A percentile compares a stretch with the other conserved stretches of the same genome.
Conservation (phyloP, 2,113 vertebrate genomes). For the cattle (Bos taurus) region ARS-UCD2.0 NC_037338.1:79754001-79754500, state of each 20-base stretch:
- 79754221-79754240: neutral
- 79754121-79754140: neutral
- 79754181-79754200: neutral
- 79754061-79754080: neutral
- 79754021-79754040: neutral
- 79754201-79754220: neutral
- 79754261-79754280: neutral
- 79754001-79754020: neutral
- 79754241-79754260: neutral
- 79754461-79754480: no score
- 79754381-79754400: neutral
- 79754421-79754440: no score
- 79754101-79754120: no score
- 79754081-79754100: neutral
- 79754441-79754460: no score
- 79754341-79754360: no score
- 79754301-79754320: neutral
- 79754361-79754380: no score
- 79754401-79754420: neutral
- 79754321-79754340: neutral
- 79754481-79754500: no score
- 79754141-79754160: no score
- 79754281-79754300: neutral
- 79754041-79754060: neutral
- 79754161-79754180: neutral